phyloP scores from a whole-genome alignment of 2,113 vertebrate species.

The Antechinus flavipes region DNA sequence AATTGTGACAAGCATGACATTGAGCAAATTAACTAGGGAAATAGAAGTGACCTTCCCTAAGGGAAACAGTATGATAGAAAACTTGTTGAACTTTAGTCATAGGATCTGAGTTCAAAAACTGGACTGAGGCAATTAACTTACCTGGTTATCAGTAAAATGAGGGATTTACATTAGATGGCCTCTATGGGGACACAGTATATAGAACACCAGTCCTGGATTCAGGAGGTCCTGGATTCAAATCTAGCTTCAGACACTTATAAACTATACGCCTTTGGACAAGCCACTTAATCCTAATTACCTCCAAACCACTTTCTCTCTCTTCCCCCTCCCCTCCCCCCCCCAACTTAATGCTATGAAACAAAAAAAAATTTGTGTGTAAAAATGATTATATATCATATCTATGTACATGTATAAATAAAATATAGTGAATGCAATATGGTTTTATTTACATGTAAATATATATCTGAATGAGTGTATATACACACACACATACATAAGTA shows the following conservation, averaged over 20 bases:
- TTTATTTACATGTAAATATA: background rate
- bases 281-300: background rate
- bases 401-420: background rate
- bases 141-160: background rate
- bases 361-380: background rate
- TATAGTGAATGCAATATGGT: background rate
- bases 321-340: too few species aligned
- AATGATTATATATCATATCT: background rate
- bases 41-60: slow-evolving; percentile 40
- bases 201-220: too few species aligned
- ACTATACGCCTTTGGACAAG: background rate
- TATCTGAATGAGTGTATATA: background rate
- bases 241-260: background rate
- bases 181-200: background rate
- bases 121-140: background rate
- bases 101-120: background rate
- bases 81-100: background rate
- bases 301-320: background rate
- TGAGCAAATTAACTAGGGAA: slow-evolving; percentile 44
- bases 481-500: background rate
- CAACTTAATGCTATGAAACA: background rate
- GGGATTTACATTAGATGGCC: background rate
- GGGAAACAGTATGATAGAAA: background rate
- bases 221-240: background rate
- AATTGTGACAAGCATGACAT: slow-evolving; percentile 27